phyloP scores from a whole-genome alignment of 2,113 vertebrate genomes.

The Glaucomys volans region DNA sequence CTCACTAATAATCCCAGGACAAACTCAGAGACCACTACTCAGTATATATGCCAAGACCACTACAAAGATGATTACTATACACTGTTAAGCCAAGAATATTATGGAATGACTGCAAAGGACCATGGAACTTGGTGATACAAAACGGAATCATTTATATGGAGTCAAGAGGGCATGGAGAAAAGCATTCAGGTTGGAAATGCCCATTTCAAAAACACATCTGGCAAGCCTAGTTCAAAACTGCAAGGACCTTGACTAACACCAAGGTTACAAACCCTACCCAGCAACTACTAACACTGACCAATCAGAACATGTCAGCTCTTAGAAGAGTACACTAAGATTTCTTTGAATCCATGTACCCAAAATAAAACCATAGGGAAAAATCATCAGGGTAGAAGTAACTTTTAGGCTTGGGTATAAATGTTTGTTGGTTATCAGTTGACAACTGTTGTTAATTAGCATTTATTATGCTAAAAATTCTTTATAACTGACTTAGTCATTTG shows the following conservation, averaged over 20 bases:
- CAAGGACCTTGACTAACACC: too few species aligned
- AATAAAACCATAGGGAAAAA: not conserved
- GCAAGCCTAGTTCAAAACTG: not conserved
- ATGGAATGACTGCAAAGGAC: conserved; percentile 95
- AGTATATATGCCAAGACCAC: not conserved
- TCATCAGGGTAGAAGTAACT: not conserved
- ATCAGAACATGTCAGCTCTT: not conserved
- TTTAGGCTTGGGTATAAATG: not conserved
- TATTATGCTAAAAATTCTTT: not conserved
- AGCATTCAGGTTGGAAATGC: not conserved
- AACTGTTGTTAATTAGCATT: not conserved
- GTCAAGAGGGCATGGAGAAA: not conserved
- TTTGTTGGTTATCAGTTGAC: not conserved
- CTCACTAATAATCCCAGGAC: not conserved
- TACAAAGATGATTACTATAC: conserved; percentile 90
- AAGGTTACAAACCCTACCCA: not conserved
- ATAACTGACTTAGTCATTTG: not conserved
- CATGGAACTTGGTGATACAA: not conserved
- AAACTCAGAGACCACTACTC: not conserved
- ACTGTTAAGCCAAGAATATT: conserved; percentile 92
- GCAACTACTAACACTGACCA: not conserved
- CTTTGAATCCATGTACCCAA: not conserved
- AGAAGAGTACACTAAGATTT: not conserved
- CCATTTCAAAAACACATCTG: not conserved
- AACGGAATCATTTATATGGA: not conserved